Conservation (phyloP, 2,888 invertebrate species). For the Dicyrtoma fusca region DNA sequence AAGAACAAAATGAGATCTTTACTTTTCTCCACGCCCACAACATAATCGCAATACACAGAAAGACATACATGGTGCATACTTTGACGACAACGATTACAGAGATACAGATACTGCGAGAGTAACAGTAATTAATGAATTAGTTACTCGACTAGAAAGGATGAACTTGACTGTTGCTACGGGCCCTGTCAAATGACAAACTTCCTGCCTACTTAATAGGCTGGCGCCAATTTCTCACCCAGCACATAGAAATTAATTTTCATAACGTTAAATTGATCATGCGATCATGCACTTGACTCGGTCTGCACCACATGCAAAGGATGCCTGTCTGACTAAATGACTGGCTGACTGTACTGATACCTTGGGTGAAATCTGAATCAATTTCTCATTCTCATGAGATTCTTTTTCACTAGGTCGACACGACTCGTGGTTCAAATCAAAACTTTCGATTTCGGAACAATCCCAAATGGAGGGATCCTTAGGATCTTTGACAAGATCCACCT, state of each 20-base stretch:
- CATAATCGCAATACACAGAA: too few species aligned
- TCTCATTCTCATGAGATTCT: not conserved
- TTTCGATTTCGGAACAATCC: slow-evolving; percentile 41
- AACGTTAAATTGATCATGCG: slow-evolving; percentile 11
- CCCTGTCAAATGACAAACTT: too few species aligned
- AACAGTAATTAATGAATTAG: too few species aligned
- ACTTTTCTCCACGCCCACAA: too few species aligned
- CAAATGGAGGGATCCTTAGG: slow-evolving; percentile 21
- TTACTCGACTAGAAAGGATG: too few species aligned
- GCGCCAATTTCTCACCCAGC: slow-evolving; percentile 1
- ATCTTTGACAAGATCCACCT: slow-evolving; percentile 20
- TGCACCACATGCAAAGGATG: not conserved
- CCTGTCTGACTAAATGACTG: too few species aligned
- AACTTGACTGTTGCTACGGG: too few species aligned
- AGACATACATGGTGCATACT: too few species aligned
- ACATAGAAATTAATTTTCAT: slow-evolving; percentile 3
- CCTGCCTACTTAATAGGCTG: not conserved
- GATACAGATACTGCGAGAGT: too few species aligned
- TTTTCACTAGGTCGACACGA: slow-evolving; percentile 21
- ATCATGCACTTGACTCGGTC: not conserved
- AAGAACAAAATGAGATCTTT: too few species aligned
- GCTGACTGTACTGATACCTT: slow-evolving; percentile 13
- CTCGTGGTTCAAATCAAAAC: slow-evolving; percentile 33
- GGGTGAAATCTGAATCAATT: not conserved
- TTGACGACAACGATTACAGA: too few species aligned